Evolutionary conservation across 1,140 invertebrate species (phyloP).

Genomic region (Drosophila truncata): DNA sequence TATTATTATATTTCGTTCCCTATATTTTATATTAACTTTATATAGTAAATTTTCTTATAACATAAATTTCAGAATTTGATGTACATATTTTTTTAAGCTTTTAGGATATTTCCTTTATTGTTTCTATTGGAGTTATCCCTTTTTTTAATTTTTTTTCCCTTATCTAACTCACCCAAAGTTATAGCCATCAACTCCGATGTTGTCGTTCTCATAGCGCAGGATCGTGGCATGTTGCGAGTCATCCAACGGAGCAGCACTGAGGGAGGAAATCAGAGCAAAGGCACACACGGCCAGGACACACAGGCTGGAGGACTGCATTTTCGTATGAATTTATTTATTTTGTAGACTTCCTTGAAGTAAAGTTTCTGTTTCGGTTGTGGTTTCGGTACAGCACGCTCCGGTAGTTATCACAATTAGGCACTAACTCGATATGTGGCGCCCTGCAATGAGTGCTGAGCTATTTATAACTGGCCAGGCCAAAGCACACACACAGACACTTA

Average conservation of each 20-base stretch:
- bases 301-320: slow-evolving; percentile 60
- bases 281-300: slow-evolving; percentile 61
- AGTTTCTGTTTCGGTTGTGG: slow-evolving; percentile 6
- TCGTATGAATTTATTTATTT: not conserved
- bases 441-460: slow-evolving; percentile 59
- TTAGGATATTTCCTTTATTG: no score
- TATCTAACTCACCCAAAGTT: slow-evolving; percentile 85
- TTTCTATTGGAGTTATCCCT: not conserved
- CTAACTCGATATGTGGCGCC: slow-evolving; percentile 60
- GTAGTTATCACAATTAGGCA: slow-evolving; percentile 71
- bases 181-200: slow-evolving; percentile 86
- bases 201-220: slow-evolving; percentile 84
- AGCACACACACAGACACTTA: slow-evolving; percentile 17
- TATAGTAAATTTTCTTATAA: not conserved
- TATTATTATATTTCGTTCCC: no score
- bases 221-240: slow-evolving; percentile 80
- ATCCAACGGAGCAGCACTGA: slow-evolving; percentile 72
- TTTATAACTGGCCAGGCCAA: slow-evolving; percentile 59
- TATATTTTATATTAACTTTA: not conserved
- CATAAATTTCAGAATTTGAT: no score
- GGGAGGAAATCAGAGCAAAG: slow-evolving; percentile 39
- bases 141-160: not conserved
- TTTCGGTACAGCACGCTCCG: slow-evolving; percentile 33
- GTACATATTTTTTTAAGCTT: not conserved
- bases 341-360: not conserved